phyloP scores from a whole-genome alignment of 2,113 vertebrate species.

The Pelobates fuscus region DNA sequence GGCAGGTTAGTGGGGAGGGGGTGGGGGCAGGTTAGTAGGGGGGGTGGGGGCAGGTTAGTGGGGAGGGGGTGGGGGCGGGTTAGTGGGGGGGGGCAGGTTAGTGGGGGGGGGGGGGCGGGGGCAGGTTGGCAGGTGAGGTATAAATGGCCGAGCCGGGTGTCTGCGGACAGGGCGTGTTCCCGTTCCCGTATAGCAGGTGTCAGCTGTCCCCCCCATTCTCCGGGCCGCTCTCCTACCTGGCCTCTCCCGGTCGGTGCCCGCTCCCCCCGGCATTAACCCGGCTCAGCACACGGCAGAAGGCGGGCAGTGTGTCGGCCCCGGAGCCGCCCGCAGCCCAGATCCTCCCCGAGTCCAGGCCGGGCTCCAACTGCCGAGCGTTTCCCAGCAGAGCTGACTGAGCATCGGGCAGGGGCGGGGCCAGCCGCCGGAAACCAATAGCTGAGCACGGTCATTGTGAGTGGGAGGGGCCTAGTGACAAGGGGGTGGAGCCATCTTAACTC shows the following conservation, averaged over 20 bases:
- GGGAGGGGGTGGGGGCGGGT: not conserved
- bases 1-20: too few relatives aligned
- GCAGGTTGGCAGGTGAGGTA: not conserved
- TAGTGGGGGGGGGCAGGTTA: not conserved
- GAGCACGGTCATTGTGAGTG: not conserved
- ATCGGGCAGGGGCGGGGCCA: not conserved
- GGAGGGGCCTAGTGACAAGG: not conserved
- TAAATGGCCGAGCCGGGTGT: not conserved
- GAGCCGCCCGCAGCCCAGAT: not conserved
- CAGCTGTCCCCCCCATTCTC: too few relatives aligned
- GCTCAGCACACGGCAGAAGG: not conserved
- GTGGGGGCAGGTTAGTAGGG: not conserved
- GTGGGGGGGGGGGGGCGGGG: not conserved
- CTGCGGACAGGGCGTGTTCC: not conserved
- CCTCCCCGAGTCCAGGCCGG: conserved; percentile 30
- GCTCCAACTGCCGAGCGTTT: conserved; percentile 19
- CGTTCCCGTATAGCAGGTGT: too few relatives aligned
- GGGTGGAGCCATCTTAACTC: not conserved
- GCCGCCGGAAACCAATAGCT: not conserved
- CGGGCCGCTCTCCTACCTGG: conserved; percentile 42
- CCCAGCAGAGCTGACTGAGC: conserved; percentile 19
- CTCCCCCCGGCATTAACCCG: conserved; percentile 21
- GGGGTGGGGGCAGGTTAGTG: not conserved
- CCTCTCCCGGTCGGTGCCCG: conserved; percentile 11
- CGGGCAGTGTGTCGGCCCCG: not conserved